Base-by-base conservation (phyloP, 2,113 vertebrate genomes). In the Pangasianodon hypophthalmus region DNA sequence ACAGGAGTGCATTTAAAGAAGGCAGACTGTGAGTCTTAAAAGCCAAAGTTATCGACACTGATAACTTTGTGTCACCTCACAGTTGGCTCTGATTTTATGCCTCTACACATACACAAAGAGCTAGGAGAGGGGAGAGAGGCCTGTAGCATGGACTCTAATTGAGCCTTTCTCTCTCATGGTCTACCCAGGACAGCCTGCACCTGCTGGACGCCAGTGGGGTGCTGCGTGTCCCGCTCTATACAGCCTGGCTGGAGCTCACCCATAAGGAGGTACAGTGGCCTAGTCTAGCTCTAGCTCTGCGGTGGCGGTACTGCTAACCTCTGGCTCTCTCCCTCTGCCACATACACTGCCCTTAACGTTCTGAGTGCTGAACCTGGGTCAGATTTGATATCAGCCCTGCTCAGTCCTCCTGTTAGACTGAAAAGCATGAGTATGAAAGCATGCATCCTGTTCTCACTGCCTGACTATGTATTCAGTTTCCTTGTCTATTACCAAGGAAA, bases 221-320 rank as follows among this genome's bases (percentile, higher is more conserved):
- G 93, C 92, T 95, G 93, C 94, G 94, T 87, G 93, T 96, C 93
- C 95, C 95, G 87, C 94, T 96, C 93, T 96, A 95, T 95, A 96
- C 95, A 73, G 95, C 95, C 94, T 96, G 96, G 96, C 95, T 96
- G 96, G 95, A 96, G 94, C 96, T 96, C 94, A 92, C 93, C 93
- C 95, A 95, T 92, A 96, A 96, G 94, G 96, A 96, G 96, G 96
- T 96, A 96, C 95, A 92, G 90, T 95, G 58, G 94, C 90, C 91
- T 95, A 94, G 94, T 93, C 85, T 90, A 90, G 92, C 87, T 88
- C 84, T 91, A 87, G 87, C 87, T 92, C 83, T 91, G 67, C 46
- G 83, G 89, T 91, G 91, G 79, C 52, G 87, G 89, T 91, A 81
- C 77, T 85, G 83, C 50, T 84, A 54, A 37, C 37, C 82, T 79